Percentiles rank a stretch among this genome's conserved stretches.
phyloP scores from a whole-genome alignment of 2,888 invertebrate species.

The Sphaerophoria taeniata region DNA sequence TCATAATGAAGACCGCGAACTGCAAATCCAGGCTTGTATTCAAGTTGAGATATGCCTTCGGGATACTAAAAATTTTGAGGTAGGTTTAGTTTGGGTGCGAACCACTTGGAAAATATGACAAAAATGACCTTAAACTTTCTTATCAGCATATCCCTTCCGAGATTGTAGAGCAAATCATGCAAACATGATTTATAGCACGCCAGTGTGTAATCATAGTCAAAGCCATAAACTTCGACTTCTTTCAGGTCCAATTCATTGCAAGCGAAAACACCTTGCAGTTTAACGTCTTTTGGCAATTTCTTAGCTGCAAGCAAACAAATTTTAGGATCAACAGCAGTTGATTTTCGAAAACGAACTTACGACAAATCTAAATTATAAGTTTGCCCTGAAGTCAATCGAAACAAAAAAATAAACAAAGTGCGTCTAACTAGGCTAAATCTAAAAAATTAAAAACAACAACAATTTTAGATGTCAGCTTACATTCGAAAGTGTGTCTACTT shows the following conservation, averaged over 20 bases:
- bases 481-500: slow-evolving; percentile 88
- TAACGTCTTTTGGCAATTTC: slow-evolving; percentile 93
- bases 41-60: slow-evolving; percentile 89
- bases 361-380: no score
- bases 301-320: slow-evolving; percentile 86
- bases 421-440: no score
- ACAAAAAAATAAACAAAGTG: no score
- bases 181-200: slow-evolving; percentile 96
- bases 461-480: slow-evolving; percentile 84
- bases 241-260: slow-evolving; percentile 97
- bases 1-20: slow-evolving; percentile 99
- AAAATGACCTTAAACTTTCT: slow-evolving; percentile 91
- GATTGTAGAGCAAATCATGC: slow-evolving; percentile 94
- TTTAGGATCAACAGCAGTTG: neutral
- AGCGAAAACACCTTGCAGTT: slow-evolving; percentile 95
- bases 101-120: neutral
- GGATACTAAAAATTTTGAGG: slow-evolving; percentile 88
- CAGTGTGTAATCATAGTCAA: slow-evolving; percentile 99
- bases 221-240: slow-evolving; percentile 97
- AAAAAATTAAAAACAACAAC: neutral
- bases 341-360: no score
- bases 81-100: neutral
- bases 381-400: no score
- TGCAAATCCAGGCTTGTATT: slow-evolving; percentile 96
- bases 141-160: slow-evolving; percentile 93